phyloP scores from a whole-genome alignment of 2,113 vertebrate genomes.

The Gobius niger region DNA sequence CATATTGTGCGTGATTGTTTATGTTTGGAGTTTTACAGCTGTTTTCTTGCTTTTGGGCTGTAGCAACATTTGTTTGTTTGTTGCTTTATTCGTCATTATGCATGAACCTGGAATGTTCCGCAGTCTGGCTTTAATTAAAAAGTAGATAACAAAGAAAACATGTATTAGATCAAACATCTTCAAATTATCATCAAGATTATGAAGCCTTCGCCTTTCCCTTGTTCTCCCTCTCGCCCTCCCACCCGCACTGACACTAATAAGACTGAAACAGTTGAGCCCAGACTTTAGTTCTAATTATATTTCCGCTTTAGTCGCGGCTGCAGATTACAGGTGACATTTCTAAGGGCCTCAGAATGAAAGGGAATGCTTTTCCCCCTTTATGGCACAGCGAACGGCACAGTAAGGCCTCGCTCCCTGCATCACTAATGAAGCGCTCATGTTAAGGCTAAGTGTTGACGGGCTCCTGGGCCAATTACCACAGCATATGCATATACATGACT shows the following conservation, averaged over 20 bases:
- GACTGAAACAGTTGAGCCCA: slow-evolving; percentile 14
- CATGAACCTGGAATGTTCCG: too few relatives aligned
- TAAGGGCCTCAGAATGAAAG: slow-evolving; percentile 17
- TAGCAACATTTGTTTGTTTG: too few relatives aligned
- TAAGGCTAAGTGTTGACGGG: background rate
- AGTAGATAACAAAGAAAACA: background rate
- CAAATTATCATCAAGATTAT: background rate
- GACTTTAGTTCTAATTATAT: slow-evolving; percentile 29
- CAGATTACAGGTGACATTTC: slow-evolving; percentile 43
- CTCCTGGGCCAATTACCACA: background rate
- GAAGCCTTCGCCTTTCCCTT: background rate
- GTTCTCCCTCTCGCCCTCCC: background rate
- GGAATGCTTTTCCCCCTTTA: background rate
- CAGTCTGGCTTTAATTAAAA: background rate
- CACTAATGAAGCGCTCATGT: background rate
- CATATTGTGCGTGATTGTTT: too few relatives aligned
- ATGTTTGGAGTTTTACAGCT: too few relatives aligned
- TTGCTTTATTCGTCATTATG: too few relatives aligned
- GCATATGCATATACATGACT: background rate
- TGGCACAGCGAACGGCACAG: background rate
- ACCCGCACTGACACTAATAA: slow-evolving; percentile 20
- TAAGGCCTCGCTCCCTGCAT: slow-evolving; percentile 1
- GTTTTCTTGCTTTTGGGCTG: too few relatives aligned
- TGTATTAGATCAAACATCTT: background rate
- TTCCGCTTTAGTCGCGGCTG: slow-evolving; percentile 2